Conservation (phyloP, 2,888 invertebrate genomes). For the Thera obeliscata region DNA sequence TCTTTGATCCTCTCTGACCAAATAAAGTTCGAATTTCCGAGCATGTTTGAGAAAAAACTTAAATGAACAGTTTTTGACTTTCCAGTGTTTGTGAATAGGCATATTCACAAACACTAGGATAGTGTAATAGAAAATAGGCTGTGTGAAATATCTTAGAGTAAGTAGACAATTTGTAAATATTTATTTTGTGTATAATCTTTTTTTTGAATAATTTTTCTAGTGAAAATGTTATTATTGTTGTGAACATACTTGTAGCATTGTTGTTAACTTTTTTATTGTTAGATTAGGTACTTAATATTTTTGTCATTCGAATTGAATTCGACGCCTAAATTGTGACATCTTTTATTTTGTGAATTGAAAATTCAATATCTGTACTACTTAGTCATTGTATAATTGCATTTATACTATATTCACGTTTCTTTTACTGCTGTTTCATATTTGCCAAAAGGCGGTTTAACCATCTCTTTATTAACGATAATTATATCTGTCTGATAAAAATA, state of each 20-base stretch:
- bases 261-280: constrained; percentile 23
- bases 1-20: no score
- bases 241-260: constrained; percentile 7
- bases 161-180: constrained; percentile 38
- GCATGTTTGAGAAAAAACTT: background rate
- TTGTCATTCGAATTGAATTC: constrained; percentile 35
- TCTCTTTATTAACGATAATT: no score
- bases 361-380: background rate
- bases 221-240: constrained; percentile 24
- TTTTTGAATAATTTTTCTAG: constrained; percentile 30
- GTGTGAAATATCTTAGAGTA: constrained; percentile 18
- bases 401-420: no score
- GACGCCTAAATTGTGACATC: constrained; percentile 22
- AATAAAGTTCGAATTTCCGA: no score
- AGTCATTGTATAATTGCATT: background rate
- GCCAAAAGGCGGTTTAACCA: no score
- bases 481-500: no score
- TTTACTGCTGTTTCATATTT: background rate
- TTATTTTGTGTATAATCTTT: constrained; percentile 22
- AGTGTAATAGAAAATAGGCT: background rate
- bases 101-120: no score
- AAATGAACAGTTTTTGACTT: background rate
- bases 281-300: constrained; percentile 6
- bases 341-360: background rate
- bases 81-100: background rate